Base-by-base conservation (phyloP, 1,140 invertebrate species). In the Solenopsis fugax region DNA sequence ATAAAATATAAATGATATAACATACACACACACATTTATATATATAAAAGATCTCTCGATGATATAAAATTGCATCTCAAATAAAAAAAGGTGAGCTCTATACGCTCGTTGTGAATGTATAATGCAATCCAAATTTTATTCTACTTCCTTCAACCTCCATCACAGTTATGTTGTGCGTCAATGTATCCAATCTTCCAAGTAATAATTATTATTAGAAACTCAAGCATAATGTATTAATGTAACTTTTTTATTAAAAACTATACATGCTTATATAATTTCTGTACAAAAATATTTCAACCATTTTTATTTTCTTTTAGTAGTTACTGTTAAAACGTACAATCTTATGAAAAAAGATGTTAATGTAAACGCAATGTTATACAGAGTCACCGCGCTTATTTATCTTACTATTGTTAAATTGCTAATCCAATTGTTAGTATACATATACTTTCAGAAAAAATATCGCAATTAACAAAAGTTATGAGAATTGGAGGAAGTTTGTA, bases 401-500 rank as follows among this genome's bases (percentile, higher is more conserved):
- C 13, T 7, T n/a, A 1, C 16, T 13, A 73, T 62, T 60, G 18
- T 56, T 37, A 62, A 60, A 45, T 48, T 48, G 41, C 41, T 41
- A 54, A 71, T 54, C 6, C n/a, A 73, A 48, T 48, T 65, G 9
- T 48, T 60, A 48, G 45, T 16, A 41, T 24, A 21, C 37, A 58
- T 50, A 13, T 72, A 13, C 16, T 58, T 7, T 60, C 2, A 50
- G 13, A 50, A 50, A 50, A 60, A 73, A 73, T 24, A 60, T 48
- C 13, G 13, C 48, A 73, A 1, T 85, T 77, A 77, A 34, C 9
- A 52, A 52, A 64, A 18, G 29, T 65, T 80, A 13, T 45, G 62
- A 86, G 62, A 86, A 58, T 45, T 78, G 73, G 67, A 86, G 62
- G 50, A 86, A 86, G 34, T 78, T 2, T 67, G n/a, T 48, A 37